Base-by-base conservation (phyloP, 92 coral and sea anemone genomes). In the Parazoanthus darwini region DNA sequence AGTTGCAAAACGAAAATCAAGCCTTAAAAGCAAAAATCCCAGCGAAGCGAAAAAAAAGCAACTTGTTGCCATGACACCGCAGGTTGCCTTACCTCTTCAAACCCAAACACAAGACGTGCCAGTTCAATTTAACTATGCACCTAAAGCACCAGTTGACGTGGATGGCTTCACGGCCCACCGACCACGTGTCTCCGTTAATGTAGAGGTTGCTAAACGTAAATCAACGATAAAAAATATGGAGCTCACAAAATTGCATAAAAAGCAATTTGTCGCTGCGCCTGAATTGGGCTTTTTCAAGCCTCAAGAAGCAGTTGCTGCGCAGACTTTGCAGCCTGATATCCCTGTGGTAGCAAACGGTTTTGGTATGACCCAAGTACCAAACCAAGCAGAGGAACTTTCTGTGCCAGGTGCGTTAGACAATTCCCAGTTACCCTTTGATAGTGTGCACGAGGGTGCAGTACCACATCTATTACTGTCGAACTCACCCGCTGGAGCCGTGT, bases 101-200 rank as follows among this genome's bases (percentile, higher is more conserved):
- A 37, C 26, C 18, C 82, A 78, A n/a, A 15, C 18, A 5, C 50
- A 76, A 36, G 43, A 76, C 51, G 77, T 72, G 36, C 77, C 77
- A 26, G 22, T 76, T 76, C 79, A 42, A 20, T 18, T 76, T 14
- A 42, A 39, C 6, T 20, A 15, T 79, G 82, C 82, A 3, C 59
- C 66, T 11, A 66, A 79, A 79, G 65, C 66, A n/a, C 68, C 86
- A 25, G 48, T 72, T 4, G 38, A 68, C 77, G 59, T 74, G 6
- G 63, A 48, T 67, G 63, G 74, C 8, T 42, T 26, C 56, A 37
- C 18, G 67, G 67, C 51, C 39, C 80, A 70, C 80, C 86, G 85
- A 67, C 91, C 95, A 4, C 94, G 58, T n/a, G 93, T 94, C 35
- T 91, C 95, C 44, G 87, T 94, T 23, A 86, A 94, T 59, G 93